Base-by-base conservation (phyloP, 2,113 vertebrate species). In the Oreotragus oreotragus region DNA sequence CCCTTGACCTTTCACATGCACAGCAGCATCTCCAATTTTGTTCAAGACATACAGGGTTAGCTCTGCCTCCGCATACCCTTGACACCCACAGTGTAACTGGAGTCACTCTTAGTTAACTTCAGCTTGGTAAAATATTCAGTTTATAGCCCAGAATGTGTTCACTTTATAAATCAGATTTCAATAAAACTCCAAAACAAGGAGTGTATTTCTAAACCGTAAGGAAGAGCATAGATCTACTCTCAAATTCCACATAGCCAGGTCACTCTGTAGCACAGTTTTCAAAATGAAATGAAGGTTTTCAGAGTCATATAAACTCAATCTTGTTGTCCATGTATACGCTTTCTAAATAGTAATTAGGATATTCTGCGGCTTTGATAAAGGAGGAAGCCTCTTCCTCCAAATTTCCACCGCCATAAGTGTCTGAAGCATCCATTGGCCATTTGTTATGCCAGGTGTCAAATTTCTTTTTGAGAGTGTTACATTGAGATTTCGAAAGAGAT, bases 121-220 rank as follows among this genome's bases (percentile, higher is more conserved):
- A 58, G 58, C 88, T 84, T 89, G 36, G 80, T 83, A 70, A 94
- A 89, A 93, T 88, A 95, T 49, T 89, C 58, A 5, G 5, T 84
- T 73, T 92, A 77, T 79, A 43, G 60, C 49, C 66, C 64, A 86
- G 83, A 96, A 84, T 77, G 14, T 89, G n/a, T 95, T 86, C 77
- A 73, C 90, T 86, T 11, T 39, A 89, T 89, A 79, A 97, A 95
- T 96, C 80, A 94, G 21, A 92, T 95, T 95, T 95, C 96, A 91
- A 25, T 91, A 89, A 30, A 36, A 70, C 92, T 94, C 45, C 39
- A 97, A 88, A 94, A 73, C 81, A 84, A 53, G 16, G 43, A 90
- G 66, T 47, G 5, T 66, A 21, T 96, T 96, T 97, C 79, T 86
- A 93, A 92, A 85, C 49, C 12, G 21, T 57, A 39, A 90, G 6